Percentiles rank a stretch among this genome's conserved stretches.
These are phyloP conservation scores for Popillia japonica DNA, from an alignment of 1,140 invertebrate species.

Conservation along the genomic window DNA sequence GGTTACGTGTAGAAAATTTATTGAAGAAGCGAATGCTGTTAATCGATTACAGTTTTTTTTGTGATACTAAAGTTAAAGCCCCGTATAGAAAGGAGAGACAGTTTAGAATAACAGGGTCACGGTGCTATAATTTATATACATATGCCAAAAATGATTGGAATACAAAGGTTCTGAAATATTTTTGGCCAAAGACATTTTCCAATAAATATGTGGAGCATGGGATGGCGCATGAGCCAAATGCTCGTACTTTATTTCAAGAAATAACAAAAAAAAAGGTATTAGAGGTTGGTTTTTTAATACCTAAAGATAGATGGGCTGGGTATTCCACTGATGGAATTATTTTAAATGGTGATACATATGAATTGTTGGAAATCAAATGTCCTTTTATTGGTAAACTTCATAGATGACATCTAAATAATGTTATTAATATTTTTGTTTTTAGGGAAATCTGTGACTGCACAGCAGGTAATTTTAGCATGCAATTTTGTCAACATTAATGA, in stretches of 20 bases:
- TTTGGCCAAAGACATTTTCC: not conserved
- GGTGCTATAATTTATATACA: slow-evolving; percentile 1
- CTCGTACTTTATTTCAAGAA: not conserved
- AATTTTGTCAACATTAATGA: not conserved
- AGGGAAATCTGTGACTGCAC: not conserved
- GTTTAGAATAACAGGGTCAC: slow-evolving; percentile 6
- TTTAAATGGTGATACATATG: not conserved
- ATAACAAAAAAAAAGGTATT: not conserved
- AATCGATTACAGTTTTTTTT: not conserved
- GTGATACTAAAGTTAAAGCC: not conserved
- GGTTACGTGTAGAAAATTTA: not conserved
- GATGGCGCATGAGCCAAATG: not conserved
- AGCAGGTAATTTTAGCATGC: not conserved
- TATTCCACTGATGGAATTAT: not conserved
- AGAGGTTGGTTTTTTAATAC: not conserved
- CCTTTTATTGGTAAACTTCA: not conserved
- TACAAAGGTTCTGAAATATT: not conserved
- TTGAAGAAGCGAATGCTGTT: not conserved
- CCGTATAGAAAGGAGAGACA: slow-evolving; percentile 7
- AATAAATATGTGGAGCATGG: slow-evolving; percentile 5
- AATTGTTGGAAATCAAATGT: not conserved
- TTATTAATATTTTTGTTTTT: not conserved
- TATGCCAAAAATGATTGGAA: not conserved
- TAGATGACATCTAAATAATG: not conserved
- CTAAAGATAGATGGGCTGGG: not conserved